Evolutionary conservation across 2,113 vertebrate genomes (phyloP).

Genomic region (Alligator mississippiensis): DNA sequence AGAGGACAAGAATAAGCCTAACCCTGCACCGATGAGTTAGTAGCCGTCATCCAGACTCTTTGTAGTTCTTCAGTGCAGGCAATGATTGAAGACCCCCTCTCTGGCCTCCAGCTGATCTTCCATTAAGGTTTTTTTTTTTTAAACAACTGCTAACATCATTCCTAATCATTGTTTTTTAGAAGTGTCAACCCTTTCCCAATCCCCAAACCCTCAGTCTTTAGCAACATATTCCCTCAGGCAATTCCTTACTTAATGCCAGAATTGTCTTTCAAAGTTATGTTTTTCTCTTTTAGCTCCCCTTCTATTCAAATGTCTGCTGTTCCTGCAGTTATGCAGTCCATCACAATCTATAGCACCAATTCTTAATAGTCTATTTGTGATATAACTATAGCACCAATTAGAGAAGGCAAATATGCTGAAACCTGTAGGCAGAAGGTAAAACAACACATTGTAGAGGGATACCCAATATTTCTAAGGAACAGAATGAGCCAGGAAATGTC

Average conservation of each 20-base stretch:
- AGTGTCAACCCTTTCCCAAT: neutral
- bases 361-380: neutral
- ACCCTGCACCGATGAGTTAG: accelerated
- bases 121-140: neutral
- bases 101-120: neutral
- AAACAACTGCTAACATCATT: accelerated
- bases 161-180: neutral
- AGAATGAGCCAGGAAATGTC: neutral
- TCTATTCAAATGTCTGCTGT: neutral
- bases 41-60: neutral
- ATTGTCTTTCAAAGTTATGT: neutral
- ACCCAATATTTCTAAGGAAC: neutral
- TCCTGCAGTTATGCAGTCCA: neutral
- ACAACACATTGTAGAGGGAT: neutral
- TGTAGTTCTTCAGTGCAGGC: neutral
- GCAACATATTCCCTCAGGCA: accelerated
- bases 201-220: accelerated
- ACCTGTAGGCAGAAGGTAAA: neutral
- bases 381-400: neutral
- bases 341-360: neutral
- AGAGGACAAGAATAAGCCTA: neutral
- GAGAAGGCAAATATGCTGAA: neutral
- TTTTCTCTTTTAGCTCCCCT: neutral
- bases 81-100: neutral
- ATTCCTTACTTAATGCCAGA: neutral